phyloP scores from a whole-genome alignment of 2,888 invertebrate species.

The Carterocephalus palaemon region DNA sequence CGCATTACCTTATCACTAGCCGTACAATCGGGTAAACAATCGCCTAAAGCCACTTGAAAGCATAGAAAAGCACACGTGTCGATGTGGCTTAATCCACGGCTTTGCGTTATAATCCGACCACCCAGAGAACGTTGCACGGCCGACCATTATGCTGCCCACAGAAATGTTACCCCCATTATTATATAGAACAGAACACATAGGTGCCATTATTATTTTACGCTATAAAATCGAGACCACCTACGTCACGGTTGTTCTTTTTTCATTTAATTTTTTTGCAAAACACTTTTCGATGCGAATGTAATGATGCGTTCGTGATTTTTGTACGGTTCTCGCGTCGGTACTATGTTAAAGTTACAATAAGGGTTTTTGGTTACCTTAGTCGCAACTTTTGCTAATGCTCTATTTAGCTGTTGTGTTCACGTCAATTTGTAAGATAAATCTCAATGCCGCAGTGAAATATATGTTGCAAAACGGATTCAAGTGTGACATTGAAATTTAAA shows the following conservation, averaged over 20 bases:
- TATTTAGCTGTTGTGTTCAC: constrained; percentile 15
- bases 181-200: constrained; percentile 65
- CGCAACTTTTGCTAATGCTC: constrained; percentile 11
- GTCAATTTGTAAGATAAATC: constrained; percentile 5
- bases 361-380: constrained; percentile 8
- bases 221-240: constrained; percentile 72
- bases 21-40: constrained; percentile 55
- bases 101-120: constrained; percentile 73
- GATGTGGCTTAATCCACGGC: constrained; percentile 69
- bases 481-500: too few relatives aligned
- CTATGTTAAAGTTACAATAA: constrained; percentile 13
- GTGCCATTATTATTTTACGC: constrained; percentile 69
- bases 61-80: constrained; percentile 69
- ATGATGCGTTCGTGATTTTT: constrained; percentile 74
- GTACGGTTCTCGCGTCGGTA: constrained; percentile 45
- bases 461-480: constrained; percentile 3
- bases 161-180: constrained; percentile 68
- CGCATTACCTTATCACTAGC: constrained; percentile 39
- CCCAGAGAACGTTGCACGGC: constrained; percentile 53
- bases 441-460: constrained; percentile 3
- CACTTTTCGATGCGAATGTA: constrained; percentile 60
- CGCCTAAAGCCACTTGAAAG: constrained; percentile 65
- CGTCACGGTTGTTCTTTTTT: constrained; percentile 40
- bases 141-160: constrained; percentile 64
- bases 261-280: constrained; percentile 45